These are phyloP conservation scores for Chloroceryle inda DNA, from an alignment of 2,797 vertebrate species.

Conservation along the genomic window DNA sequence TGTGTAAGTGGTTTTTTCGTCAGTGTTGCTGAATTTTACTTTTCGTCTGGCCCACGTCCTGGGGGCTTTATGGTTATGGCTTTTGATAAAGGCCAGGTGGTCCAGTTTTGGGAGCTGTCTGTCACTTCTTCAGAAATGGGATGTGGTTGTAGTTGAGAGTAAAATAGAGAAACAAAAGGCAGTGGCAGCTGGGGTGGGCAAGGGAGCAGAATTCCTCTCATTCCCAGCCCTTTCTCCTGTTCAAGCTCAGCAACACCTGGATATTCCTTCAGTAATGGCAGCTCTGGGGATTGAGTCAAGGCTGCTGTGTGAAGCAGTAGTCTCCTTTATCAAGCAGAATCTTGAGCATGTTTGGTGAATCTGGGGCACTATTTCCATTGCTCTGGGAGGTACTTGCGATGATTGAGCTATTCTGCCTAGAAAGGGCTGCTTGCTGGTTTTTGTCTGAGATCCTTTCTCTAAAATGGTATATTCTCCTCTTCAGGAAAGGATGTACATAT, in stretches of 20 bases:
- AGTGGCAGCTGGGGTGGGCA: conserved; percentile 83
- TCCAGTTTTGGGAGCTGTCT: conserved; percentile 88
- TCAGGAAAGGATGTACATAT: background rate
- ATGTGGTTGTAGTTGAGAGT: conserved; percentile 64
- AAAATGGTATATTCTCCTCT: background rate
- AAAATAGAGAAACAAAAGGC: conserved; percentile 78
- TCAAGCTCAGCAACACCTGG: conserved; percentile 83
- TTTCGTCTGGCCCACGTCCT: conserved; percentile 86
- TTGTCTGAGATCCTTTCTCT: background rate
- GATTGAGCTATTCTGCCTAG: background rate
- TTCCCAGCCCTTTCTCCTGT: conserved; percentile 84
- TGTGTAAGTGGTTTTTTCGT: conserved; percentile 43
- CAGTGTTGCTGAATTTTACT: conserved; percentile 84
- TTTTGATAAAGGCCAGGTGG: conserved; percentile 84
- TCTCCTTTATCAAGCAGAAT: background rate
- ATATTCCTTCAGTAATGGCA: conserved; percentile 43
- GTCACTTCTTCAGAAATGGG: conserved; percentile 82
- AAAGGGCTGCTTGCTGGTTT: background rate
- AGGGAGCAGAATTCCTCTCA: conserved; percentile 86
- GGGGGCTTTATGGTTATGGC: conserved; percentile 82
- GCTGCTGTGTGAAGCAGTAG: background rate
- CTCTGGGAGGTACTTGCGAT: background rate
- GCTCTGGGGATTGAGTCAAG: conserved; percentile 22
- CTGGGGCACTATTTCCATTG: accelerated
- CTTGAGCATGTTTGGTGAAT: background rate